Base-by-base conservation (phyloP, 2,797 vertebrate genomes). In the Moxostoma hubbsi region DNA sequence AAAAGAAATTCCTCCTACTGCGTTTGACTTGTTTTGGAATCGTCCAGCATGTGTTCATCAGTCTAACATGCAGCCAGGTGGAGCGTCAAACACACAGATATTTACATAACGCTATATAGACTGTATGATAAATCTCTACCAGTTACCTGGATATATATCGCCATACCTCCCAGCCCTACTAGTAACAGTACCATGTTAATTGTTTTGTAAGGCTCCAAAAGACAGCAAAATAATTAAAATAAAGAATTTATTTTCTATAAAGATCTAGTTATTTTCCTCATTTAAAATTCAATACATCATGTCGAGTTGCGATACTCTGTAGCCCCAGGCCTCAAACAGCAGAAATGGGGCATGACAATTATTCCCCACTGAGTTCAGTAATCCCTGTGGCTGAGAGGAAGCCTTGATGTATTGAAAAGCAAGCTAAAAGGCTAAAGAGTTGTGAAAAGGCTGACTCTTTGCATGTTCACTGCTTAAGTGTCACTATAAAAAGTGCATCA, bases 401-500 rank as follows among this genome's bases (percentile, higher is more conserved):
- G 57, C 9, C 2, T 47, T 59, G 70, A 53, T 45, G 47, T 77
- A 70, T 59, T 81, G 68, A 77, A 82, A 73, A 57, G 49, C 76
- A 77, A 15, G 57, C 62, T 61, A 51, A 77, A 51, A 61, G 12
- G 59, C 75, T 80, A 81, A 57, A 59, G 64, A 77, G 54, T 67
- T 80, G 50, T 79, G 45, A 62, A 75, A 61, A 65, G 47, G 45
- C 66, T 69, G 69, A 83, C 82, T 55, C 45, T 59, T 36, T 54
- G 58, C 73, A 70, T 57, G 82, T 83, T 78, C 74, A 47, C 15
- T 8, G 5, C 18, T 55, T 51, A 49, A 80, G 50, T 61, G 59
- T 62, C 45, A 77, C 80, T 71, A 15, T 49, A 16, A 83, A 84
- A 77, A 72, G 77, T 75, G 69, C 76, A 81, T 73, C 61, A 66